A percentile compares a stretch with the other conserved stretches of the same genome.
phyloP scores from a whole-genome alignment of 30 jellyfish, hydroid and myxozoan genomes.

The Hydractinia symbiolongicarpus region DNA sequence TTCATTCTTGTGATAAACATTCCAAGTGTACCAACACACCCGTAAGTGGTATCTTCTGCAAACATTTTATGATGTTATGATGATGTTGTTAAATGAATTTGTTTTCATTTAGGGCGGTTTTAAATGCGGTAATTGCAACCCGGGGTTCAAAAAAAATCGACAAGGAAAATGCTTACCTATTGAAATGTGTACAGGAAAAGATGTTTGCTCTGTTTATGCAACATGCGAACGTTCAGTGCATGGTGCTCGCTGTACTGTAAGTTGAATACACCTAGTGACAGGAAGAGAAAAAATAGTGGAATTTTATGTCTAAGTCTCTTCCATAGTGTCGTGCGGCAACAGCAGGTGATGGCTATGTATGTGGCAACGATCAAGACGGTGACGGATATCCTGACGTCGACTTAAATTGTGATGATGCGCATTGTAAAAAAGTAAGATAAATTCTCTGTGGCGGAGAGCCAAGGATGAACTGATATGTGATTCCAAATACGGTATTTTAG shows the following conservation, averaged over 20 bases:
- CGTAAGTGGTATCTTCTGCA: not conserved
- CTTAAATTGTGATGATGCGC: not conserved
- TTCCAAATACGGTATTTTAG: constrained; percentile 6
- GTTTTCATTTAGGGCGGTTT: constrained; percentile 10
- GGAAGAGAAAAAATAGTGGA: too few relatives aligned
- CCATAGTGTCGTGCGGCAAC: constrained; percentile 25
- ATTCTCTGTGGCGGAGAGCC: not conserved
- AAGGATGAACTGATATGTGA: not conserved
- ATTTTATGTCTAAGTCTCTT: too few relatives aligned
- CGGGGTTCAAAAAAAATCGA: constrained; percentile 9
- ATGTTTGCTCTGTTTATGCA: constrained; percentile 16
- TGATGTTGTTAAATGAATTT: not conserved
- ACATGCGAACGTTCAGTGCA: not conserved
- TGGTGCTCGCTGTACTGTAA: constrained; percentile 20
- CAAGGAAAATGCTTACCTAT: constrained; percentile 17
- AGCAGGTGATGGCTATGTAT: constrained; percentile 25
- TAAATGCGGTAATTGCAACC: constrained; percentile 12
- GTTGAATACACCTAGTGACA: not conserved
- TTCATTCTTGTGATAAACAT: constrained; percentile 12
- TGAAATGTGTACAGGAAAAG: constrained; percentile 3
- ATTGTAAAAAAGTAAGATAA: constrained; percentile 15
- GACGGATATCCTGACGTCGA: constrained; percentile 22
- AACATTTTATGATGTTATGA: not conserved
- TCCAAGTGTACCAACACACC: constrained; percentile 9
- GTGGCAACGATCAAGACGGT: constrained; percentile 24